These are phyloP conservation scores for Epizoanthus rinbou DNA, from an alignment of 92 coral and sea anemone species.

Conservation along the genomic window DNA sequence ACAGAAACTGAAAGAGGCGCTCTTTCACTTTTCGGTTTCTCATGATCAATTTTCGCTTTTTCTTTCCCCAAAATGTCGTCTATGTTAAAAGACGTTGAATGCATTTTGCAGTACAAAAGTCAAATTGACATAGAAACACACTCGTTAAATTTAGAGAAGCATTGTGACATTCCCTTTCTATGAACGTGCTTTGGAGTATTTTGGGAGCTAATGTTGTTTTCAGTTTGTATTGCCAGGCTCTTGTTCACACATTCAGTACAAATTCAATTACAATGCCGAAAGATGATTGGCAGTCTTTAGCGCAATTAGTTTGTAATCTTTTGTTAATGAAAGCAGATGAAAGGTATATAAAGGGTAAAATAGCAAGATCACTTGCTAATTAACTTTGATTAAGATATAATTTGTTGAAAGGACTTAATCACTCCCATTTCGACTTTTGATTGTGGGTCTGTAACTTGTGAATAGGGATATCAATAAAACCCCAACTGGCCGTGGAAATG, in stretches of 20 bases:
- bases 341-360: slow-evolving; percentile 75
- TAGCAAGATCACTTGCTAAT: slow-evolving; percentile 89
- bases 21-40: slow-evolving; percentile 45
- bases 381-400: slow-evolving; percentile 92
- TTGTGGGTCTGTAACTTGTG: slow-evolving; percentile 69
- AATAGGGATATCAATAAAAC: slow-evolving; percentile 69
- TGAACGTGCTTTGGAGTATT: slow-evolving; percentile 24
- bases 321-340: slow-evolving; percentile 96
- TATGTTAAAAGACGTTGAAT: slow-evolving; percentile 70
- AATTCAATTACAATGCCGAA: slow-evolving; percentile 78
- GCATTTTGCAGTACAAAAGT: slow-evolving; percentile 54
- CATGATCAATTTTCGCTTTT: slow-evolving; percentile 20
- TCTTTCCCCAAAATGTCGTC: slow-evolving; percentile 75
- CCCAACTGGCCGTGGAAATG: slow-evolving; percentile 41
- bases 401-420: slow-evolving; percentile 90
- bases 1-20: background rate
- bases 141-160: slow-evolving; percentile 2
- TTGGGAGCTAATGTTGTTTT: slow-evolving; percentile 44
- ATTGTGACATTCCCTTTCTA: slow-evolving; percentile 2
- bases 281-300: slow-evolving; percentile 75
- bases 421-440: slow-evolving; percentile 69
- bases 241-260: slow-evolving; percentile 81
- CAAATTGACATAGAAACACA: background rate
- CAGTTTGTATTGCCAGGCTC: slow-evolving; percentile 52
- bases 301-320: slow-evolving; percentile 93